A percentile compares a stretch with the other conserved stretches of the same genome.
phyloP scores from a whole-genome alignment of 2,113 vertebrate genomes.

The Castor canadensis region DNA sequence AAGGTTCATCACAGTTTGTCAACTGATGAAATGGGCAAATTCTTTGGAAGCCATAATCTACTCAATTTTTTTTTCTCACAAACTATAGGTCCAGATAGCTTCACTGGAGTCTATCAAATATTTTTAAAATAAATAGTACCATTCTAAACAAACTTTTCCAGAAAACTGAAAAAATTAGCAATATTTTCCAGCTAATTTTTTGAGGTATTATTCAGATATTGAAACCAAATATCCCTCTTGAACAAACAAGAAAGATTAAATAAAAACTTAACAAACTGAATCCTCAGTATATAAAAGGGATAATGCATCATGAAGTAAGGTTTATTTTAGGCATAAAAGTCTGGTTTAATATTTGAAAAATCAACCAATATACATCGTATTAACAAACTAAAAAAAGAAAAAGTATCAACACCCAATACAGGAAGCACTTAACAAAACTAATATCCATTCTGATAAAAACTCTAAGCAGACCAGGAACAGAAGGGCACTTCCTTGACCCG shows the following conservation, averaged over 20 bases:
- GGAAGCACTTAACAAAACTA: background rate
- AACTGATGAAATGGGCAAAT: slow-evolving; percentile 8
- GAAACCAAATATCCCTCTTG: background rate
- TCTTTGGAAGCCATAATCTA: background rate
- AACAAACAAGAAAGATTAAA: background rate
- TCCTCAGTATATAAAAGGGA: background rate
- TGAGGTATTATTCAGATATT: slow-evolving; percentile 14
- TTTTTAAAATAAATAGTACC: background rate
- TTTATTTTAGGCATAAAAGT: background rate
- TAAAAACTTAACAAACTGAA: background rate
- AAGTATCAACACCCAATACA: background rate
- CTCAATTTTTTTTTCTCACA: background rate
- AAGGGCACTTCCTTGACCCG: background rate
- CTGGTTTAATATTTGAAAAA: background rate
- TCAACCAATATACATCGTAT: background rate
- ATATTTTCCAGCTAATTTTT: background rate
- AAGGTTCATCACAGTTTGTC: too few species aligned
- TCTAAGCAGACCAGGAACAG: background rate
- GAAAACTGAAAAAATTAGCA: background rate
- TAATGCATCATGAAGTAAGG: background rate
- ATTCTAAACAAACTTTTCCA: background rate
- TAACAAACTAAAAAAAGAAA: background rate
- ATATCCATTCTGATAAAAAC: slow-evolving; percentile 8
- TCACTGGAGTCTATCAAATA: background rate
- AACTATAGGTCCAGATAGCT: background rate